Conservation (phyloP, 2,797 vertebrate species). For the Girardinus metallicus region DNA sequence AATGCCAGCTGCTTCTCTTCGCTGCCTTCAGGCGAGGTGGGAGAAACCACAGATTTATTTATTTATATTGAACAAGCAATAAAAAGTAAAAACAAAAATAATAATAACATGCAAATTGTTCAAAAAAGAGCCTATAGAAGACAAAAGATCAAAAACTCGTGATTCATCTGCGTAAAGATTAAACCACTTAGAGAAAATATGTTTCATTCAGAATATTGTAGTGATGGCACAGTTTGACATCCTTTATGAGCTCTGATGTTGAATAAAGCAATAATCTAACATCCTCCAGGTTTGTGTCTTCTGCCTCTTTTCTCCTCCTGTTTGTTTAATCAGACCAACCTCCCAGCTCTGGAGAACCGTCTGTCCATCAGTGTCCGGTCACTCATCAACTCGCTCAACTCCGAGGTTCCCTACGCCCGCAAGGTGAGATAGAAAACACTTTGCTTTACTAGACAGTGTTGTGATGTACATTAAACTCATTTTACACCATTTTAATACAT, state of each 20-base stretch:
- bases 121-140: too few relatives aligned
- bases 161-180: not conserved
- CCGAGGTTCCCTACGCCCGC: slow-evolving; percentile 52
- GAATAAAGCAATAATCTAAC: not conserved
- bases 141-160: too few relatives aligned
- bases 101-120: too few relatives aligned
- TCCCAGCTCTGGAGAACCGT: slow-evolving; percentile 75
- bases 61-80: too few relatives aligned
- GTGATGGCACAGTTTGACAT: not conserved
- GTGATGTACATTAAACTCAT: not conserved
- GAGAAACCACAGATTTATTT: not conserved
- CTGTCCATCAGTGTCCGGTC: slow-evolving; percentile 69
- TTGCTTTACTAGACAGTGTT: not conserved
- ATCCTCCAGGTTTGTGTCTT: not conserved
- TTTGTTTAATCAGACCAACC: slow-evolving; percentile 58
- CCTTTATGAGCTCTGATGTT: not conserved
- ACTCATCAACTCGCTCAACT: slow-evolving; percentile 69
- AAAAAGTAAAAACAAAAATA: too few relatives aligned
- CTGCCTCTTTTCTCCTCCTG: too few relatives aligned
- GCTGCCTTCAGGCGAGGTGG: slow-evolving; percentile 82
- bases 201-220: not conserved
- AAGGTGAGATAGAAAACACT: slow-evolving; percentile 65
- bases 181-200: not conserved
- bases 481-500: too few relatives aligned
- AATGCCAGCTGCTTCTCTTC: slow-evolving; percentile 74